A percentile compares a stretch with the other conserved stretches of the same genome.
These are phyloP conservation scores for Calosoma granatense DNA, from an alignment of 1,140 invertebrate genomes.

Conservation along the genomic window DNA sequence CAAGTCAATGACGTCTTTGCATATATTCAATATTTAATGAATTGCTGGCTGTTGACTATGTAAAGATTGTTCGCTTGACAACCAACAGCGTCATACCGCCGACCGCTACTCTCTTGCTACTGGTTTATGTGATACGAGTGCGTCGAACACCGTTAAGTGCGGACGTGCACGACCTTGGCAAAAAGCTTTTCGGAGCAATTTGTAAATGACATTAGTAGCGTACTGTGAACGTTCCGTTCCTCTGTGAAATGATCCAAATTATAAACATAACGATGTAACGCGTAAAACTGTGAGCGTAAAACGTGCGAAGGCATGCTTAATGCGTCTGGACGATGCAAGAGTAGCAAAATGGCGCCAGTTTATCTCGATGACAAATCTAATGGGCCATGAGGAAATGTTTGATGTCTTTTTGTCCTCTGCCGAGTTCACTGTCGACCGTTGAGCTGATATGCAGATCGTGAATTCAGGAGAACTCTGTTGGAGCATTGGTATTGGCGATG, in stretches of 20 bases:
- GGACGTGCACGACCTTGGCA: too few species aligned
- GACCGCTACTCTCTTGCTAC: too few species aligned
- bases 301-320: neutral
- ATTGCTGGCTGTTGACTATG: too few species aligned
- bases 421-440: neutral
- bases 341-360: neutral
- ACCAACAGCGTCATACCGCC: too few species aligned
- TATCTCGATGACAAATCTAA: slow-evolving; percentile 5
- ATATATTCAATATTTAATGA: too few species aligned
- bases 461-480: too few species aligned
- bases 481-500: neutral
- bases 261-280: slow-evolving; percentile 1
- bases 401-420: neutral
- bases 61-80: too few species aligned
- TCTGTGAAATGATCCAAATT: neutral
- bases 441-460: neutral
- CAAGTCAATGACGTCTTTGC: too few species aligned
- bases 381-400: neutral
- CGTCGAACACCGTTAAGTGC: too few species aligned
- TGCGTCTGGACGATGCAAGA: neutral
- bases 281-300: neutral
- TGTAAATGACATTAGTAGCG: neutral
- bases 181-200: neutral
- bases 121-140: too few species aligned
- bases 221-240: neutral